Evolutionary conservation across 1,140 invertebrate genomes (phyloP).

Genomic region (Camponotus pennsylvanicus): DNA sequence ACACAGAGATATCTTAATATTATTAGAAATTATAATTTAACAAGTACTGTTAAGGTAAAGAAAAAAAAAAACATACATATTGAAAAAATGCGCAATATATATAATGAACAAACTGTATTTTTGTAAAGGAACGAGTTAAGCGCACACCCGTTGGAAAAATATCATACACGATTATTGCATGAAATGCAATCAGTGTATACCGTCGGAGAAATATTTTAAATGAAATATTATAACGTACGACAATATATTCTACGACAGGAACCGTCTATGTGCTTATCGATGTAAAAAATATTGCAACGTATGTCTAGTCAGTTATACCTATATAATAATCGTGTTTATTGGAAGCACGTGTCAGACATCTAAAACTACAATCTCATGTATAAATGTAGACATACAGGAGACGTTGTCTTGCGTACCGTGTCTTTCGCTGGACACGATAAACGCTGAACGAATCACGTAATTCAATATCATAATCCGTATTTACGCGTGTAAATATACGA

Average conservation of each 20-base stretch:
- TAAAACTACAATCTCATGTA: not conserved
- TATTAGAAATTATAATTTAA: slow-evolving; percentile 40
- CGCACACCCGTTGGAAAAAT: slow-evolving; percentile 62
- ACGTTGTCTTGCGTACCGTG: slow-evolving; percentile 4
- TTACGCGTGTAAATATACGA: not conserved
- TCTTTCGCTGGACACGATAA: not conserved
- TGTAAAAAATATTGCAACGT: slow-evolving; percentile 33
- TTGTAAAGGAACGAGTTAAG: slow-evolving; percentile 63
- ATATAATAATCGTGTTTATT: slow-evolving; percentile 23
- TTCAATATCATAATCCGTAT: not conserved
- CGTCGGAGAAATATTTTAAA: slow-evolving; percentile 39
- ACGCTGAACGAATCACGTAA: not conserved
- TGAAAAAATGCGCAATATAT: slow-evolving; percentile 13
- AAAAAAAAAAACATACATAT: slow-evolving; percentile 24
- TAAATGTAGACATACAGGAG: not conserved
- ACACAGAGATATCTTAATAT: slow-evolving; percentile 13
- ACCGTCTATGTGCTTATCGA: slow-evolving; percentile 46
- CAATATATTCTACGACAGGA: slow-evolving; percentile 20
- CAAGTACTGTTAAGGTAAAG: not conserved
- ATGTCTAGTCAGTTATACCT: slow-evolving; percentile 4
- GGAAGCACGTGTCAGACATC: not conserved
- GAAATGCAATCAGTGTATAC: slow-evolving; percentile 67
- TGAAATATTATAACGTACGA: slow-evolving; percentile 40
- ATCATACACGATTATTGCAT: slow-evolving; percentile 65
- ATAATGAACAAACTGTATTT: slow-evolving; percentile 58